phyloP scores from a whole-genome alignment of 1,140 invertebrate genomes.

The Cephus cinctus region DNA sequence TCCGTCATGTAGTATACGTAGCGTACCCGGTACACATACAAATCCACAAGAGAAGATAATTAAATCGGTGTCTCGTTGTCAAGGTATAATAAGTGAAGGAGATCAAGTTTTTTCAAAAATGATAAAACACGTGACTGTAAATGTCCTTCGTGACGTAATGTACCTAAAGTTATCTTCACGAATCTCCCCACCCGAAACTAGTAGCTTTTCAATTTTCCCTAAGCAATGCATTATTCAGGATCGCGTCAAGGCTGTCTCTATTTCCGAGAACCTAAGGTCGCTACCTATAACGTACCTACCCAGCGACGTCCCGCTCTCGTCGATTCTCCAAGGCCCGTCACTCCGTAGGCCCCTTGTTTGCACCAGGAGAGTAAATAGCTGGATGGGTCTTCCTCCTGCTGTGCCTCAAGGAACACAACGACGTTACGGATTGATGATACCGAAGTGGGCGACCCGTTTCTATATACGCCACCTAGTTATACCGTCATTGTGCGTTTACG shows the following conservation, averaged over 20 bases:
- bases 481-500: no score
- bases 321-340: no score
- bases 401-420: constrained; percentile 1
- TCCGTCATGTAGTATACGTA: no score
- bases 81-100: no score
- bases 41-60: no score
- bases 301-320: no score
- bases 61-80: no score
- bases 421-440: background rate
- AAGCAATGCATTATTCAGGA: constrained; percentile 6
- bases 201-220: constrained; percentile 4
- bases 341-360: background rate
- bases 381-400: background rate
- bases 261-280: background rate
- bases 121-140: no score
- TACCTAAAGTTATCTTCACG: no score
- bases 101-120: no score
- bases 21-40: no score
- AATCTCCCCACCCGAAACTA: background rate
- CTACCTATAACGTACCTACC: background rate
- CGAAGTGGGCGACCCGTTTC: background rate
- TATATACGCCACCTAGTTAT: constrained; percentile 2
- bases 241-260: constrained; percentile 4
- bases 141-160: no score
- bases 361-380: constrained; percentile 1